phyloP scores from a whole-genome alignment of 2,797 vertebrate species.

The Pogoniulus pusillus region DNA sequence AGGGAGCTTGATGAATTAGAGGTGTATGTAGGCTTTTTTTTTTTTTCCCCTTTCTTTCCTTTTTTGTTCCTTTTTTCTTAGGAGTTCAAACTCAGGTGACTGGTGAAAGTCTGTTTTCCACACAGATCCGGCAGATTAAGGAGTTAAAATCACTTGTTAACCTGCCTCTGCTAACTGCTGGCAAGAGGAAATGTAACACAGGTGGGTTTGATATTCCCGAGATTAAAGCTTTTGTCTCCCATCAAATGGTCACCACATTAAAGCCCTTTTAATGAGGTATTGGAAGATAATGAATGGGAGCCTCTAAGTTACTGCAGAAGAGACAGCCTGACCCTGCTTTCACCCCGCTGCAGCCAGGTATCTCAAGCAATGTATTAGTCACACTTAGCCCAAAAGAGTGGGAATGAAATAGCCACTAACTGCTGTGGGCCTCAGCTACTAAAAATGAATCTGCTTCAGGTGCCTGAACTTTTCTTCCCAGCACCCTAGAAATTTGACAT shows the following conservation, averaged over 20 bases:
- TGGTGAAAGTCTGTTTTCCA: constrained; percentile 65
- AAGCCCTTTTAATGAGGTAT: constrained; percentile 79
- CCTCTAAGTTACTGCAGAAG: constrained; percentile 72
- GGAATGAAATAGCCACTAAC: not conserved
- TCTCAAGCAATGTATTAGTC: constrained; percentile 68
- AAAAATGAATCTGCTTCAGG: not conserved
- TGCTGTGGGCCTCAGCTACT: not conserved
- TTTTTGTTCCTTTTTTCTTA: not conserved
- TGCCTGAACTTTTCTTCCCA: not conserved
- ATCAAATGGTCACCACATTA: constrained; percentile 77
- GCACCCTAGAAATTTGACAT: not conserved
- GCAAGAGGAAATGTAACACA: constrained; percentile 79
- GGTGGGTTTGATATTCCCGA: constrained; percentile 78
- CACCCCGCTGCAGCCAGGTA: constrained; percentile 77
- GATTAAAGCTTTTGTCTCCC: constrained; percentile 79
- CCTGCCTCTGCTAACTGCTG: constrained; percentile 74
- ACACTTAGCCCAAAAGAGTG: constrained; percentile 42
- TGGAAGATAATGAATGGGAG: constrained; percentile 78
- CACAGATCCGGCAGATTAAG: constrained; percentile 60
- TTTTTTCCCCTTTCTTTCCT: no score
- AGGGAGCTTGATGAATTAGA: constrained; percentile 68
- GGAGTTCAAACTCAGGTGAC: constrained; percentile 64
- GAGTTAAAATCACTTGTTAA: constrained; percentile 76
- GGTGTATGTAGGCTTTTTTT: not conserved
- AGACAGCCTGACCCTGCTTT: constrained; percentile 68